Evolutionary conservation across 2,888 invertebrate genomes (phyloP).

Genomic region (Polydrusus cervinus): DNA sequence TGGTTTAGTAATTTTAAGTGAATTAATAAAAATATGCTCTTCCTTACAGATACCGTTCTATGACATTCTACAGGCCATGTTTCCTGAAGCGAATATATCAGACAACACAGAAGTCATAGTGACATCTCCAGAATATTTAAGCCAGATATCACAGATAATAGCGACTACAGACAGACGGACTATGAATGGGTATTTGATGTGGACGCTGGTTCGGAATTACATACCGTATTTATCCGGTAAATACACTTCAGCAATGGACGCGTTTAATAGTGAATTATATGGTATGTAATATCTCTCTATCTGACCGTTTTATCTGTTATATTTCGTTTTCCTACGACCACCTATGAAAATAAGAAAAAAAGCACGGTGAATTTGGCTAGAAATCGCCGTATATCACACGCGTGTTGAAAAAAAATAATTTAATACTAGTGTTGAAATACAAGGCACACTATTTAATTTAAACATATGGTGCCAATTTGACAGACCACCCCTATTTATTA

Average conservation of each 20-base stretch:
- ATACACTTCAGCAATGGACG: slow-evolving; percentile 63
- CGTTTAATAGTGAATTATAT: slow-evolving; percentile 64
- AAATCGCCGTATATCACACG: too few species aligned
- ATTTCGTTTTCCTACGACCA: too few species aligned
- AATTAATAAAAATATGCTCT: too few species aligned
- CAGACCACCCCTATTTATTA: too few species aligned
- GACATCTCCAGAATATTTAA: slow-evolving; percentile 73
- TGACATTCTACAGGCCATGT: slow-evolving; percentile 72
- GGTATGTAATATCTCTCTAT: slow-evolving; percentile 60
- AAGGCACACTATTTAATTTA: too few species aligned
- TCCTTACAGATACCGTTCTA: slow-evolving; percentile 70
- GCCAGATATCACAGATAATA: slow-evolving; percentile 72
- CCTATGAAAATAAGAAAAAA: too few species aligned
- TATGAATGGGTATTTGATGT: slow-evolving; percentile 76
- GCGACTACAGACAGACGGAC: slow-evolving; percentile 73
- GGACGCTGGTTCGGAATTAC: slow-evolving; percentile 74
- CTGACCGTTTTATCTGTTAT: too few species aligned
- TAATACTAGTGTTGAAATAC: too few species aligned
- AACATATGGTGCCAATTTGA: too few species aligned
- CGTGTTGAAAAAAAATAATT: too few species aligned
- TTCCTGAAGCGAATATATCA: slow-evolving; percentile 71
- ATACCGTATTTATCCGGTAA: slow-evolving; percentile 74
- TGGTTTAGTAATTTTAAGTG: too few species aligned
- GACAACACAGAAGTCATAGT: slow-evolving; percentile 74
- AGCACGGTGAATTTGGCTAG: too few species aligned